phyloP scores from a whole-genome alignment of 1,140 invertebrate species.

The Drosophila jambulina region DNA sequence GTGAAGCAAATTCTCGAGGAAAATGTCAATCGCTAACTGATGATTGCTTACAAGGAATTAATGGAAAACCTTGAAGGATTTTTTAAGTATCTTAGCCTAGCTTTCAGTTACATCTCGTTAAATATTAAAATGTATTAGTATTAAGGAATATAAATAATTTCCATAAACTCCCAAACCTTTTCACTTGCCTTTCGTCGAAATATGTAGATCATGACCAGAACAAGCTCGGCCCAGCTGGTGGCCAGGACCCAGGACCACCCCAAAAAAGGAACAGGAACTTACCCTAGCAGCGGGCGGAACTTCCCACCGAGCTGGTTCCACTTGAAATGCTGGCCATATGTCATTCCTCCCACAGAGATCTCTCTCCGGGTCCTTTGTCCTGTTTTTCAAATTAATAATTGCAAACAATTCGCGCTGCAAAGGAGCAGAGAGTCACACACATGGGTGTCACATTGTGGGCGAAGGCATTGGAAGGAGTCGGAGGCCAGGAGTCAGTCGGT shows the following conservation, averaged over 20 bases:
- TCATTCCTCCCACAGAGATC: slow-evolving; percentile 5
- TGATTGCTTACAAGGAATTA: background rate
- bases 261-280: slow-evolving; percentile 15
- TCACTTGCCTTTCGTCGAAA: slow-evolving; percentile 30
- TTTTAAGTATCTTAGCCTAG: background rate
- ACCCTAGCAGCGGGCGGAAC: slow-evolving; percentile 43
- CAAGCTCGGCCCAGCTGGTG: slow-evolving; percentile 36
- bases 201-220: slow-evolving; percentile 16
- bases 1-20: slow-evolving; percentile 3
- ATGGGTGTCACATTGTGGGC: slow-evolving; percentile 59
- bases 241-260: slow-evolving; percentile 26
- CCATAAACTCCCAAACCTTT: background rate
- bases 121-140: background rate
- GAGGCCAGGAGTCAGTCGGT: slow-evolving; percentile 65
- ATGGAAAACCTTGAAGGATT: background rate
- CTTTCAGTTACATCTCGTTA: background rate
- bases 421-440: slow-evolving; percentile 47
- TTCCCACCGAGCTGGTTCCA: slow-evolving; percentile 50
- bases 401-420: slow-evolving; percentile 68
- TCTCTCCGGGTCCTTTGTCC: slow-evolving; percentile 27
- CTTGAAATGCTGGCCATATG: slow-evolving; percentile 52
- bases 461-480: background rate
- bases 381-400: slow-evolving; percentile 78
- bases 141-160: background rate
- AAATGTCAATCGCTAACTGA: slow-evolving; percentile 8